These are phyloP conservation scores for Lasioglossum albipes DNA, from an alignment of 1,140 invertebrate species.

Conservation along the genomic window DNA sequence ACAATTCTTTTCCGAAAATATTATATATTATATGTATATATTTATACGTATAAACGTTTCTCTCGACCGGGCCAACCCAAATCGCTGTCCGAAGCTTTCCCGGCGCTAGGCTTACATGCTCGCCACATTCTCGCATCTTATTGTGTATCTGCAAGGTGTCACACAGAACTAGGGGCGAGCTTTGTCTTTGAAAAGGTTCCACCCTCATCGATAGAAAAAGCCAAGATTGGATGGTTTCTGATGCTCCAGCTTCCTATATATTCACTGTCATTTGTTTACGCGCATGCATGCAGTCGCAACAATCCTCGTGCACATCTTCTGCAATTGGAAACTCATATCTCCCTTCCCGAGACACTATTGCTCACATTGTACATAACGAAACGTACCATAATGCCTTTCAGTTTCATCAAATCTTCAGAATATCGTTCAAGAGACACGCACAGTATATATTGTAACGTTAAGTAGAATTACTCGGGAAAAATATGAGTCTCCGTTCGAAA, in stretches of 20 bases:
- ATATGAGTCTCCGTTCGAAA: neutral
- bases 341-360: neutral
- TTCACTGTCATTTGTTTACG: neutral
- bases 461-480: no score
- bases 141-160: constrained; percentile 15
- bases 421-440: neutral
- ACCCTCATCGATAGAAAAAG: neutral
- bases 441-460: no score
- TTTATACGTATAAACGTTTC: neutral
- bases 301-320: neutral
- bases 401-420: neutral
- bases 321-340: neutral
- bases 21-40: no score
- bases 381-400: neutral
- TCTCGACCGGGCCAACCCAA: constrained; percentile 51
- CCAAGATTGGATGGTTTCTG: neutral
- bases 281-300: neutral
- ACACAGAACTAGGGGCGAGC: neutral
- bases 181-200: neutral
- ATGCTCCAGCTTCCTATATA: neutral
- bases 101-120: constrained; percentile 56
- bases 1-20: constrained; percentile 9
- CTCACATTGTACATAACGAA: neutral
- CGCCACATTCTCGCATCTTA: constrained; percentile 59
- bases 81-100: constrained; percentile 58